Evolutionary conservation across 2,888 invertebrate genomes (phyloP).

Genomic region (Druceiella hillmani): DNA sequence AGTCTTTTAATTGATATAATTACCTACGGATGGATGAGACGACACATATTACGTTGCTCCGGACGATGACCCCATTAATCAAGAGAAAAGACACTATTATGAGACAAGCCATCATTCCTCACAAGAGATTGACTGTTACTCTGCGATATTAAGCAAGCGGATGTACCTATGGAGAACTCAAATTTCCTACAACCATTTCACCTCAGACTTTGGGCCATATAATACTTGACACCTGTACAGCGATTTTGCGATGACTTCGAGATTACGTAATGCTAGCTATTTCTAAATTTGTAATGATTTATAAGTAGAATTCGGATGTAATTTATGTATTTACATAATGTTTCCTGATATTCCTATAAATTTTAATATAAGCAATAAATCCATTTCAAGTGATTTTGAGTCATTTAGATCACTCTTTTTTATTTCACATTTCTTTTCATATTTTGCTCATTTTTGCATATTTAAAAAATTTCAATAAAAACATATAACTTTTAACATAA

Average conservation of each 20-base stretch:
- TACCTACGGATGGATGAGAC: no score
- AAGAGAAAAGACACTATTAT: constrained; percentile 26
- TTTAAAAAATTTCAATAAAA: no score
- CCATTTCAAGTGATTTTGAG: no score
- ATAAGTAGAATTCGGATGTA: constrained; percentile 5
- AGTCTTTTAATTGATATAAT: no score
- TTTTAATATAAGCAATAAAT: no score
- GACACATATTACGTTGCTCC: no score
- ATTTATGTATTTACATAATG: constrained; percentile 5
- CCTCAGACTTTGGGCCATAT: constrained; percentile 11
- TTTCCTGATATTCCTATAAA: no score
- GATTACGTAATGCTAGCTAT: constrained; percentile 10
- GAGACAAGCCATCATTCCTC: constrained; percentile 26
- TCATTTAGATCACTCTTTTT: no score
- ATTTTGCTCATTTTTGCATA: no score
- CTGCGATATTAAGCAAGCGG: constrained; percentile 27
- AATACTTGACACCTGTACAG: constrained; percentile 16
- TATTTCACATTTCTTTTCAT: no score
- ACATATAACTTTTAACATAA: no score
- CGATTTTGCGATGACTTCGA: constrained; percentile 12
- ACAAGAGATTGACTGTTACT: constrained; percentile 26
- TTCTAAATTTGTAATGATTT: constrained; percentile 4
- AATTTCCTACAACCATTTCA: constrained; percentile 15
- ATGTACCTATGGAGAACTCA: constrained; percentile 25
- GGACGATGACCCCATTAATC: no score